Conservation (phyloP, 2,888 invertebrate species). For the Phalangium opilio region DNA sequence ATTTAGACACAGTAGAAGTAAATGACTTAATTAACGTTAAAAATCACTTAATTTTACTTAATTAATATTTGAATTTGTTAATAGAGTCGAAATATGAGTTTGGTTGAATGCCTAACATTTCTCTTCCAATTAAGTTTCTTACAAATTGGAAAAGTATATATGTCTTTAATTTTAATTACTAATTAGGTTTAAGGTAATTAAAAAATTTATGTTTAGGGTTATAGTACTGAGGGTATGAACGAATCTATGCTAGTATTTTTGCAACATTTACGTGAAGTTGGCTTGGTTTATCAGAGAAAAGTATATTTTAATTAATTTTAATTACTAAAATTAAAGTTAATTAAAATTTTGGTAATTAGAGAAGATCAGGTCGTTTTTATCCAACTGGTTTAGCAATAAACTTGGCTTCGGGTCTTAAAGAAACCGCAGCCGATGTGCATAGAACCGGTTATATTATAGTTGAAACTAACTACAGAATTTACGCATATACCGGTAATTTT, state of each 20-base stretch:
- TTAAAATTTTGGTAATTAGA: slow-evolving; percentile 35
- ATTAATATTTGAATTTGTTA: slow-evolving; percentile 15
- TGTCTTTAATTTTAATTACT: not conserved
- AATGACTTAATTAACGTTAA: slow-evolving; percentile 3
- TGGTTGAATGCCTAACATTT: slow-evolving; percentile 84
- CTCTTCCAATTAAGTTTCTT: slow-evolving; percentile 93
- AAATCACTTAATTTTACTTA: too few relatives aligned
- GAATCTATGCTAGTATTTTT: slow-evolving; percentile 72
- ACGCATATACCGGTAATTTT: slow-evolving; percentile 62
- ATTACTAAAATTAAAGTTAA: slow-evolving; percentile 12
- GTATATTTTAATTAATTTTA: slow-evolving; percentile 33
- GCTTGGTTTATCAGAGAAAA: slow-evolving; percentile 90
- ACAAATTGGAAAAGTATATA: slow-evolving; percentile 63
- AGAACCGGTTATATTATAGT: slow-evolving; percentile 55
- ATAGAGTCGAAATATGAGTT: slow-evolving; percentile 54
- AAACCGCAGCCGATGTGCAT: slow-evolving; percentile 25
- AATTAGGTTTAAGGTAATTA: slow-evolving; percentile 1
- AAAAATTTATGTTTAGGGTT: slow-evolving; percentile 42
- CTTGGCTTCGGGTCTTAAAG: slow-evolving; percentile 47
- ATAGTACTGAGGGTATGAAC: slow-evolving; percentile 87
- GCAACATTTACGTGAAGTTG: slow-evolving; percentile 91
- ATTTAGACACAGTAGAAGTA: slow-evolving; percentile 75
- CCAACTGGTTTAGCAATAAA: slow-evolving; percentile 84
- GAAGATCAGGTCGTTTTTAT: slow-evolving; percentile 82
- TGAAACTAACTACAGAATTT: slow-evolving; percentile 90